phyloP scores from a whole-genome alignment of 1,140 invertebrate species.

The Neelides sp. region DNA sequence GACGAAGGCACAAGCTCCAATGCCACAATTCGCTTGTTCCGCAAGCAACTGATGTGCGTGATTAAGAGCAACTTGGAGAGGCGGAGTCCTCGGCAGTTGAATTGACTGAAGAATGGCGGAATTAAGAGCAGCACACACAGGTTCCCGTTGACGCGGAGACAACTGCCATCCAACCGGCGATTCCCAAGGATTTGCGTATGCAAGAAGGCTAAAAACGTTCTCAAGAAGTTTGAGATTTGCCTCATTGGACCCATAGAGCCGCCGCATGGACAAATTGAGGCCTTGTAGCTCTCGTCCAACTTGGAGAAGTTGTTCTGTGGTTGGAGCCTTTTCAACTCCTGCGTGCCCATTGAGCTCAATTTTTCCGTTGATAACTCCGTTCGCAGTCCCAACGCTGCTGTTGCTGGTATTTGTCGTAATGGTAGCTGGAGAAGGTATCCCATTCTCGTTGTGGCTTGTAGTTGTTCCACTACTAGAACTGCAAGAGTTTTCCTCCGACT shows the following conservation, averaged over 20 bases:
- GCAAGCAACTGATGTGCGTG: conserved; percentile 77
- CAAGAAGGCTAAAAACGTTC: conserved; percentile 93
- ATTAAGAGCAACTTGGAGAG: conserved; percentile 77
- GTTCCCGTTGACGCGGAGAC: conserved; percentile 79
- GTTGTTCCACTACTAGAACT: conserved; percentile 25
- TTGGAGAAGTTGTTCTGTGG: conserved; percentile 79
- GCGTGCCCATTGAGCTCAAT: background rate
- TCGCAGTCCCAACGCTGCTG: background rate
- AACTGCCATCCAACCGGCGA: conserved; percentile 92
- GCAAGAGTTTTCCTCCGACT: conserved; percentile 24
- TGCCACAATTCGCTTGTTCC: conserved; percentile 52
- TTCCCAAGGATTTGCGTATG: conserved; percentile 93
- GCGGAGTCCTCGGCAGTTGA: conserved; percentile 73
- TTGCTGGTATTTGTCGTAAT: conserved; percentile 7
- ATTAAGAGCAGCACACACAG: conserved; percentile 86
- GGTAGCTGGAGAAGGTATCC: conserved; percentile 16
- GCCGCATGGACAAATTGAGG: conserved; percentile 70
- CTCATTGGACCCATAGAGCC: conserved; percentile 70
- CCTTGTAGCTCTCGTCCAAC: conserved; percentile 86
- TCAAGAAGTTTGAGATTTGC: conserved; percentile 85
- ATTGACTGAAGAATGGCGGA: conserved; percentile 86
- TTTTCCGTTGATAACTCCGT: background rate
- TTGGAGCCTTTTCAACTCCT: conserved; percentile 41
- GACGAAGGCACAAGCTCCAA: conserved; percentile 89
- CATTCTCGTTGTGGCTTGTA: conserved; percentile 18